Base-by-base conservation (phyloP, 2,797 vertebrate genomes). In the Botia almorhae region DNA sequence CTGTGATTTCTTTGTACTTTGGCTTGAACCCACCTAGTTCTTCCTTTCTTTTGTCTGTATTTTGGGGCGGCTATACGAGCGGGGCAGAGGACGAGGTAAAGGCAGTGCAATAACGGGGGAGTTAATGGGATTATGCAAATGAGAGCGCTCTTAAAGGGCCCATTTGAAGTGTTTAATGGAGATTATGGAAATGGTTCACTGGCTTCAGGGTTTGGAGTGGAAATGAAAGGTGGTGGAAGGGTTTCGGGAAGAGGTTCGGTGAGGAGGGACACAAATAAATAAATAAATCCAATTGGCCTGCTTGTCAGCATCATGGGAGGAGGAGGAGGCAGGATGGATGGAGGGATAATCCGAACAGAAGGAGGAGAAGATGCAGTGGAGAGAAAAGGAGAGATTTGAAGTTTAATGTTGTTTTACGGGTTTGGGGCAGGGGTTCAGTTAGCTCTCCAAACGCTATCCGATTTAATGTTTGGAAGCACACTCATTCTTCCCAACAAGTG, bases 91-190 rank as follows among this genome's bases (percentile, higher is more conserved):
- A 87, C 86, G 84, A 85, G 73, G 88, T 86, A 86, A 87, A 88
- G 83, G 88, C 86, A 88, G 84, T 29, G 85, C 89, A 88, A 85
- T 88, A 89, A 87, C 88, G 78, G 85, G 80, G 86, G 87, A 89
- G 85, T 87, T 90, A 89, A 90, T 89, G 89, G 89, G 88, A 90
- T 90, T 90, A 90, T 90, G 89, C 84, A 90, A 90, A 90, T 88
- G 72, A 74, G 50, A 82, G 84, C 78, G 60, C 89, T 88, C 85
- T 90, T 89, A 90, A 89, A 90, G 87, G 86, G 80, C 84, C 86
- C 87, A 90, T 89, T 89, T 90, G 88, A 90, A 88, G 89, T 90
- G 88, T 87, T 90, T 90, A 90, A 89, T 90, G 87, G 89, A 90
- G 89, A 90, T 90, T 90, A 90, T 90, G 89, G 88, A 90, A 90